These are phyloP conservation scores for Pogonomyrmex californicus DNA, from an alignment of 1,140 invertebrate species.

Conservation along the genomic window DNA sequence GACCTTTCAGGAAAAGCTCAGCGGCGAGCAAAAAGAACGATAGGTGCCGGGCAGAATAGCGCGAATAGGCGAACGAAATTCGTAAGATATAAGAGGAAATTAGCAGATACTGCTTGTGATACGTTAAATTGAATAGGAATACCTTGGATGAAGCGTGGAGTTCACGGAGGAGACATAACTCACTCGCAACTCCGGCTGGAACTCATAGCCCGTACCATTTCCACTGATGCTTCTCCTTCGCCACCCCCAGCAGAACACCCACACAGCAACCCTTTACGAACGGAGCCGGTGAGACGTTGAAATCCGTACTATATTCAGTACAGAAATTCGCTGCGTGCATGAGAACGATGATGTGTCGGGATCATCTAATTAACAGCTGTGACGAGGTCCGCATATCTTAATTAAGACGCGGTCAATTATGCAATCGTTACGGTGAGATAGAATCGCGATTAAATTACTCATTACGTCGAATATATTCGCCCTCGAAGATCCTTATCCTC, in stretches of 20 bases:
- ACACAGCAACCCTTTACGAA: slow-evolving; percentile 25
- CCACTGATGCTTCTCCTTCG: neutral
- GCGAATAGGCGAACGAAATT: slow-evolving; percentile 40
- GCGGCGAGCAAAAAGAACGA: slow-evolving; percentile 31
- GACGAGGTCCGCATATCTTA: slow-evolving; percentile 66
- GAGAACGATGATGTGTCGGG: slow-evolving; percentile 71
- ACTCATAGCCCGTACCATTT: slow-evolving; percentile 63
- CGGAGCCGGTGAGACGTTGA: neutral
- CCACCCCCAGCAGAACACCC: neutral
- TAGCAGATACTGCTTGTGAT: slow-evolving; percentile 54
- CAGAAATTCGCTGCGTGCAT: slow-evolving; percentile 38
- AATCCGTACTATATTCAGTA: slow-evolving; percentile 20
- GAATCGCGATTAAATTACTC: slow-evolving; percentile 38
- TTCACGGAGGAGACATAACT: slow-evolving; percentile 74
- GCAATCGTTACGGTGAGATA: slow-evolving; percentile 73
- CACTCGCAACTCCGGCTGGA: slow-evolving; percentile 66
- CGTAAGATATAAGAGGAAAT: slow-evolving; percentile 36
- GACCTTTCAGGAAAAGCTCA: slow-evolving; percentile 49
- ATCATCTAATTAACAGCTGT: slow-evolving; percentile 80
- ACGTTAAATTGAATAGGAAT: slow-evolving; percentile 77
- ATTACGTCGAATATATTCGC: neutral
- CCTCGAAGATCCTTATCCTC: neutral
- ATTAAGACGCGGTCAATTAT: slow-evolving; percentile 83
- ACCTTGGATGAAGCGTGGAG: slow-evolving; percentile 66
- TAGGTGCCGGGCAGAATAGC: slow-evolving; percentile 36